phyloP scores from a whole-genome alignment of 2,888 invertebrate species.

The Coleophora flavipennella region DNA sequence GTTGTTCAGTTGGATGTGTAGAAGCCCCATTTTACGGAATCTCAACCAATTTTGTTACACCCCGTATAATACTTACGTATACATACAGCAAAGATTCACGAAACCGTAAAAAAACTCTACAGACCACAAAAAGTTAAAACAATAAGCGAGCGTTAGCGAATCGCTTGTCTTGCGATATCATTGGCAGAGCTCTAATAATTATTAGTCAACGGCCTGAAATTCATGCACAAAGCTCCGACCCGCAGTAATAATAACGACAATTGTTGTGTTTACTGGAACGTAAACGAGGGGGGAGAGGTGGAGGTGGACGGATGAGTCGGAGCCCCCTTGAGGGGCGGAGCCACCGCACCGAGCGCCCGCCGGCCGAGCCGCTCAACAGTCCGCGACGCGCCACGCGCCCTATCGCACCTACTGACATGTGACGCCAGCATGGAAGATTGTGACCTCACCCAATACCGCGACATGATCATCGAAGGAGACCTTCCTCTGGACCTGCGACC shows the following conservation, averaged over 20 bases:
- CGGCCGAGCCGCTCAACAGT: constrained; percentile 43
- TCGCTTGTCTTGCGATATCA: too few relatives aligned
- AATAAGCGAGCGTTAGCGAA: too few relatives aligned
- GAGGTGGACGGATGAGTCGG: too few relatives aligned
- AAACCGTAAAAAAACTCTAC: constrained; percentile 41
- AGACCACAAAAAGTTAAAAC: constrained; percentile 61
- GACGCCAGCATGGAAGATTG: constrained; percentile 66
- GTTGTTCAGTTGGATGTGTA: too few relatives aligned
- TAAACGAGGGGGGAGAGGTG: constrained; percentile 45
- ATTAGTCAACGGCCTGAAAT: constrained; percentile 71
- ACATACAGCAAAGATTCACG: too few relatives aligned
- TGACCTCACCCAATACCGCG: constrained; percentile 64
- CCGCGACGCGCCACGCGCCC: constrained; percentile 55
- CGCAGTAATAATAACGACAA: constrained; percentile 72
- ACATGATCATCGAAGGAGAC: constrained; percentile 64
- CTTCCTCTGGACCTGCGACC: constrained; percentile 60
- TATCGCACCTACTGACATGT: constrained; percentile 61
- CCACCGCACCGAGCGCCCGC: constrained; percentile 19
- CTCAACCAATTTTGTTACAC: too few relatives aligned
- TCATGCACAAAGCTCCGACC: constrained; percentile 72
- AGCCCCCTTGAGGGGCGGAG: constrained; percentile 35
- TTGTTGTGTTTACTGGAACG: constrained; percentile 73
- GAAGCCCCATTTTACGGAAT: too few relatives aligned
- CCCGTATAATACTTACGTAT: too few relatives aligned
- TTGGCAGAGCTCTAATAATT: constrained; percentile 55